phyloP scores from a whole-genome alignment of 2,113 vertebrate species.

The Corynorhinus townsendii region DNA sequence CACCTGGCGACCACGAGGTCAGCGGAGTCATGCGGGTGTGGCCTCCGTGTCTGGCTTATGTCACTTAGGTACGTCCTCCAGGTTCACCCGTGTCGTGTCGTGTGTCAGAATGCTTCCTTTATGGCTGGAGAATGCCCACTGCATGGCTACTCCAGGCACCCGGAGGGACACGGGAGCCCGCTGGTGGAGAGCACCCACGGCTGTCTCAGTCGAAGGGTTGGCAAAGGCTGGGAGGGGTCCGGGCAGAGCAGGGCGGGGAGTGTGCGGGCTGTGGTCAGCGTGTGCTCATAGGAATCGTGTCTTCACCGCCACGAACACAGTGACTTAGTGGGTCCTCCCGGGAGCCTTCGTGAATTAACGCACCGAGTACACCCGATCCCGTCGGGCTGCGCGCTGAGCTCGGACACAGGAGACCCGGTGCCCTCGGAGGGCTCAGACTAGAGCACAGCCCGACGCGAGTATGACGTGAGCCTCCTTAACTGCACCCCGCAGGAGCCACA shows the following conservation, averaged over 20 bases:
- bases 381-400: rapidly evolving
- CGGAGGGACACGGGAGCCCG: background rate
- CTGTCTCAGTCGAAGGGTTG: background rate
- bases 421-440: background rate
- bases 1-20: background rate
- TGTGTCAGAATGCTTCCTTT: background rate
- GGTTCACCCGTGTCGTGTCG: background rate
- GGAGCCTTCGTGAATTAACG: background rate
- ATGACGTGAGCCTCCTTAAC: rapidly evolving
- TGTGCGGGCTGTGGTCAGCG: background rate
- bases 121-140: rapidly evolving
- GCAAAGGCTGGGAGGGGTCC: background rate
- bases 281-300: too few species aligned
- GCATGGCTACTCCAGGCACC: rapidly evolving
- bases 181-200: background rate
- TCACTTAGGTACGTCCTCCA: background rate
- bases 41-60: background rate
- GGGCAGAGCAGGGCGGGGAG: background rate
- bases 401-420: too few species aligned
- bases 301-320: too few species aligned
- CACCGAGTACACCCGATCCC: background rate
- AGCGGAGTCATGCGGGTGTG: background rate
- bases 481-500: background rate
- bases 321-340: rapidly evolving
- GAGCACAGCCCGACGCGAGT: rapidly evolving